phyloP scores from a whole-genome alignment of 2,797 vertebrate species.

The Myotis pilosus region DNA sequence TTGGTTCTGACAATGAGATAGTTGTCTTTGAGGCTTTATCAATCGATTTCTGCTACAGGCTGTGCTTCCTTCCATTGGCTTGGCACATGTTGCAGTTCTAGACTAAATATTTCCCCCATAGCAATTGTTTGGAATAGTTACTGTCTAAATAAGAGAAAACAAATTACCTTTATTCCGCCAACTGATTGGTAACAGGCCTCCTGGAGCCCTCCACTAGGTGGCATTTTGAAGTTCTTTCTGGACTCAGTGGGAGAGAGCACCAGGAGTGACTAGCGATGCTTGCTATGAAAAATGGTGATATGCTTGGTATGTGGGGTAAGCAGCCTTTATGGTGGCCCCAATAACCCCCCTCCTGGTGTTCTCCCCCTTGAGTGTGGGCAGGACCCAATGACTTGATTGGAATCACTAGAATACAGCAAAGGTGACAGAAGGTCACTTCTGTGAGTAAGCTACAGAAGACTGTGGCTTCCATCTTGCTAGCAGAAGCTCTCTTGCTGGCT shows the following conservation, averaged over 20 bases:
- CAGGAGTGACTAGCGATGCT: no score
- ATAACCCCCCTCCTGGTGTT: no score
- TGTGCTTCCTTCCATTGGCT: background rate
- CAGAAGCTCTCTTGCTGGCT: background rate
- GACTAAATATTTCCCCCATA: background rate
- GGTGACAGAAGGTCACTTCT: background rate
- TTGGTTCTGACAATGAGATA: background rate
- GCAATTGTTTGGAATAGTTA: constrained; percentile 1
- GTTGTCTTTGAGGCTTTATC: background rate
- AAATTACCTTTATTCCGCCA: constrained; percentile 11
- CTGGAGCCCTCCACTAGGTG: background rate
- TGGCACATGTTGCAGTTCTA: background rate
- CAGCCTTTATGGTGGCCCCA: no score
- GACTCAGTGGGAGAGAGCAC: background rate
- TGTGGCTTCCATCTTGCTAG: background rate
- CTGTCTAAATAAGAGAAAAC: background rate
- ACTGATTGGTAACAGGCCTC: background rate
- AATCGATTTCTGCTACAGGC: background rate
- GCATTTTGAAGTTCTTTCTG: constrained; percentile 35
- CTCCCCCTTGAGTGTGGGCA: background rate
- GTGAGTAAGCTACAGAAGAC: background rate
- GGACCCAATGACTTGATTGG: background rate
- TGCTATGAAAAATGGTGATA: no score
- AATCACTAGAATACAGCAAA: background rate
- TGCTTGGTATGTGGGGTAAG: no score